A percentile compares a stretch with the other conserved stretches of the same genome.
Conservation (phyloP, 92 coral and sea anemone species). For the Chrysogorgia sp. region DNA sequence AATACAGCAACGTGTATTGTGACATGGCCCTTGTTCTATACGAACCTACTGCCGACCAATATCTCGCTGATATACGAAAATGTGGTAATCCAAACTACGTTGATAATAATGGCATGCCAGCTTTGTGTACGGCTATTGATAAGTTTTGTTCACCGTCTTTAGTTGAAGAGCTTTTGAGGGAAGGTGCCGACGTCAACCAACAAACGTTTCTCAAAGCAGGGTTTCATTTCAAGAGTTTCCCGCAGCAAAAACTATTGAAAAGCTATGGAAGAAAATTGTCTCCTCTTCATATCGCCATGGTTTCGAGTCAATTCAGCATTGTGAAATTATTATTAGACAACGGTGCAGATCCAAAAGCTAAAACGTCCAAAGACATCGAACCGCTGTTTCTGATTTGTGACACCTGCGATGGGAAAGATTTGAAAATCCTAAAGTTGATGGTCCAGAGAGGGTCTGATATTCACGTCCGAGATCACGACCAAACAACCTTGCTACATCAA, state of each 20-base stretch:
- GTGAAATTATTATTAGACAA: slow-evolving; percentile 9
- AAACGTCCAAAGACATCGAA: slow-evolving; percentile 17
- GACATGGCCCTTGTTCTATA: slow-evolving; percentile 2
- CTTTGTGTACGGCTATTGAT: slow-evolving; percentile 5
- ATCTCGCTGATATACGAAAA: not conserved
- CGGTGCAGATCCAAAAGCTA: slow-evolving; percentile 40
- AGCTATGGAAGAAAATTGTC: not conserved
- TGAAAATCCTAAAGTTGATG: slow-evolving; percentile 19
- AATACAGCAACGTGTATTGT: no score
- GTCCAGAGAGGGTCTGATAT: slow-evolving; percentile 20
- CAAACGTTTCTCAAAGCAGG: not conserved
- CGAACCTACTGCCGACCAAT: slow-evolving; percentile 3
- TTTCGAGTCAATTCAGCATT: not conserved
- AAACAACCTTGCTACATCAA: slow-evolving; percentile 12
- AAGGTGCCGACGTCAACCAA: slow-evolving; percentile 17
- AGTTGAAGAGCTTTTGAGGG: slow-evolving; percentile 27
- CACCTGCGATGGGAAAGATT: not conserved
- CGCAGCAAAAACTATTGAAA: not conserved
- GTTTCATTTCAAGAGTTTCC: not conserved
- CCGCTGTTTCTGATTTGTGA: slow-evolving; percentile 4
- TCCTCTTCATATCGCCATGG: slow-evolving; percentile 7
- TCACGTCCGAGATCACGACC: not conserved
- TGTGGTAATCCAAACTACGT: not conserved
- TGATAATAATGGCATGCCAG: slow-evolving; percentile 5
- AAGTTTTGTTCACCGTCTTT: slow-evolving; percentile 3